Conservation (phyloP, 2,888 invertebrate genomes). For the Drosophila maculinotata region DNA sequence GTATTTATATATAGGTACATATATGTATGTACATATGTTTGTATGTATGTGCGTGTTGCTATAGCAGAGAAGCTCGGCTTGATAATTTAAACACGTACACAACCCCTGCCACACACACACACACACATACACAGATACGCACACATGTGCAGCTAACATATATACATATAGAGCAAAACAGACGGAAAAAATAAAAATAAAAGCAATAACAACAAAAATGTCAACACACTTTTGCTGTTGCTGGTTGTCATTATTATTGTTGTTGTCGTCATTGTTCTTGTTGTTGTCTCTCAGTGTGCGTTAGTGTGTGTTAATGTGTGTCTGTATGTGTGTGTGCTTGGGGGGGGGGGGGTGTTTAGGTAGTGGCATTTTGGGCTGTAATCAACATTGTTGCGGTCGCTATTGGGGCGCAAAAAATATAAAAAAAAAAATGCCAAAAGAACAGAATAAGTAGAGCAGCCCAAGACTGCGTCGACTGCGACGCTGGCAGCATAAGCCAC, state of each 20-base stretch:
- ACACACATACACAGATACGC: constrained; percentile 20
- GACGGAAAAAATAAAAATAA: constrained; percentile 63
- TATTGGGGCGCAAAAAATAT: constrained; percentile 63
- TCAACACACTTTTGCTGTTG: constrained; percentile 71
- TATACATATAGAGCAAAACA: constrained; percentile 75
- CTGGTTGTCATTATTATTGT: constrained; percentile 37
- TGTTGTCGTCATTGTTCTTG: constrained; percentile 35
- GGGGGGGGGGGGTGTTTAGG: background rate
- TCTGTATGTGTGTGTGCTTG: constrained; percentile 15
- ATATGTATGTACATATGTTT: constrained; percentile 12
- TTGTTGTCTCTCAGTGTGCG: constrained; percentile 24
- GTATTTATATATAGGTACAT: constrained; percentile 19
- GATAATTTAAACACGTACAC: constrained; percentile 78
- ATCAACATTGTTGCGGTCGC: constrained; percentile 66
- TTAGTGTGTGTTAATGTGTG: constrained; percentile 3
- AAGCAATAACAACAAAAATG: constrained; percentile 61
- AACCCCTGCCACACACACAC: constrained; percentile 40
- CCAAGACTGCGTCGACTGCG: constrained; percentile 55
- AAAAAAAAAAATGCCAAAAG: constrained; percentile 73
- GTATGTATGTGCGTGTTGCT: constrained; percentile 60
- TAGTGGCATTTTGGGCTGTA: constrained; percentile 54
- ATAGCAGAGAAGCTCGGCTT: constrained; percentile 74
- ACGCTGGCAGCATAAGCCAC: constrained; percentile 64
- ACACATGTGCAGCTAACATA: constrained; percentile 30
- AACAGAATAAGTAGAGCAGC: constrained; percentile 77